phyloP scores from a whole-genome alignment of 2,888 invertebrate genomes.

The Nebria brevicollis region DNA sequence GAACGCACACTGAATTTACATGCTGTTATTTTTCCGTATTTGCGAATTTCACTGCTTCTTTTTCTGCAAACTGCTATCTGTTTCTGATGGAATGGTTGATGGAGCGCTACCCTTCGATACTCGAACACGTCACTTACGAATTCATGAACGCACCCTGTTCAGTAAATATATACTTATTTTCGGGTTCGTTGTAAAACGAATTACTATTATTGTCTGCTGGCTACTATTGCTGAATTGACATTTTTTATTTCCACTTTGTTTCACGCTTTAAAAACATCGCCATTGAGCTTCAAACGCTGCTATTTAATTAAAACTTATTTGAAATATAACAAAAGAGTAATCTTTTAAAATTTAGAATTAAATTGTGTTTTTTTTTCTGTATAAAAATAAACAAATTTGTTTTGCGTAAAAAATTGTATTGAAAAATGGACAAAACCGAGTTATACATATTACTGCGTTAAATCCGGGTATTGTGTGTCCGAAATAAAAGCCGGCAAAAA shows the following conservation, averaged over 20 bases:
- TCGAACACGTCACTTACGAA: slow-evolving; percentile 18
- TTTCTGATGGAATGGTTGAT: not conserved
- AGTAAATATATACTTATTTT: not conserved
- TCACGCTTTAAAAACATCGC: not conserved
- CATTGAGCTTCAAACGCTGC: too few relatives aligned
- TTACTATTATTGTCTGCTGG: not conserved
- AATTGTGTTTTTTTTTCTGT: too few relatives aligned
- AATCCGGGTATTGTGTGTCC: not conserved
- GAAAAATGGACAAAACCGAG: too few relatives aligned
- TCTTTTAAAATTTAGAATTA: too few relatives aligned
- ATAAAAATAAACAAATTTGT: too few relatives aligned
- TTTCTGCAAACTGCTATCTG: not conserved
- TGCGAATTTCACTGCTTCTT: slow-evolving; percentile 17
- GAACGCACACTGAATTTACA: slow-evolving; percentile 45
- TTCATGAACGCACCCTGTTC: slow-evolving; percentile 23
- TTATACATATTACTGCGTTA: not conserved
- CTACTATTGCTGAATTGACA: not conserved
- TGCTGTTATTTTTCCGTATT: slow-evolving; percentile 22
- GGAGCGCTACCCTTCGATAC: not conserved
- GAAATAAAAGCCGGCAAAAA: slow-evolving; percentile 17
- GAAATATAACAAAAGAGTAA: too few relatives aligned
- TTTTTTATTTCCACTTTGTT: not conserved
- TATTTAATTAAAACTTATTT: too few relatives aligned
- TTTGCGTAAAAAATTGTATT: too few relatives aligned
- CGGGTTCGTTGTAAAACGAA: not conserved